These are phyloP conservation scores for Cybosia mesomella DNA, from an alignment of 2,888 invertebrate species.

Conservation along the genomic window DNA sequence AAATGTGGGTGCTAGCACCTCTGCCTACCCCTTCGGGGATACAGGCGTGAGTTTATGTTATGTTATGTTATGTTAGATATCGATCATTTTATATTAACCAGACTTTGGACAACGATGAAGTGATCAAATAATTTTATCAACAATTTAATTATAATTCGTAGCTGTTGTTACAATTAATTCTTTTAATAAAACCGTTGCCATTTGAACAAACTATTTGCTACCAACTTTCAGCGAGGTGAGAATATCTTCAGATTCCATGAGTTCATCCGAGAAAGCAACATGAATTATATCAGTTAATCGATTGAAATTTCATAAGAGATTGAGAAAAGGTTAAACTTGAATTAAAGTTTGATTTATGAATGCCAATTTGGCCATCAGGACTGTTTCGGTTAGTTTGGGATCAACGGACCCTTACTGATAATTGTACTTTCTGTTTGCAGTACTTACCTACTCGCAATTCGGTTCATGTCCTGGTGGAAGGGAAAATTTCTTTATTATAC, in stretches of 20 bases:
- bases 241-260: constrained; percentile 45
- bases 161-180: neutral
- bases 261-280: constrained; percentile 57
- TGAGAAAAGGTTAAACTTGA: constrained; percentile 67
- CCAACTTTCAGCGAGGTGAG: neutral
- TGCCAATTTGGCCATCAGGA: constrained; percentile 68
- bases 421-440: constrained; percentile 32
- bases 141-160: neutral
- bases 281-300: constrained; percentile 72
- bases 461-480: constrained; percentile 12
- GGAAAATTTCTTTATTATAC: constrained; percentile 31
- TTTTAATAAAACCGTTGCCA: neutral
- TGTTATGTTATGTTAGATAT: no score
- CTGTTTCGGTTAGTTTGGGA: constrained; percentile 41
- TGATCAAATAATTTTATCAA: neutral
- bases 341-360: constrained; percentile 74
- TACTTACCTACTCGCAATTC: constrained; percentile 13
- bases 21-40: no score
- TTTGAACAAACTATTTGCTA: neutral
- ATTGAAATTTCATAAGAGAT: constrained; percentile 58
- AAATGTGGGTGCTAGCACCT: no score
- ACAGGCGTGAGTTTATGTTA: no score
- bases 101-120: neutral
- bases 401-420: constrained; percentile 41
- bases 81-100: no score